A percentile compares a stretch with the other conserved stretches of the same genome.
Evolutionary conservation across 2,888 invertebrate genomes (phyloP).

Genomic region (Carabus problematicus): DNA sequence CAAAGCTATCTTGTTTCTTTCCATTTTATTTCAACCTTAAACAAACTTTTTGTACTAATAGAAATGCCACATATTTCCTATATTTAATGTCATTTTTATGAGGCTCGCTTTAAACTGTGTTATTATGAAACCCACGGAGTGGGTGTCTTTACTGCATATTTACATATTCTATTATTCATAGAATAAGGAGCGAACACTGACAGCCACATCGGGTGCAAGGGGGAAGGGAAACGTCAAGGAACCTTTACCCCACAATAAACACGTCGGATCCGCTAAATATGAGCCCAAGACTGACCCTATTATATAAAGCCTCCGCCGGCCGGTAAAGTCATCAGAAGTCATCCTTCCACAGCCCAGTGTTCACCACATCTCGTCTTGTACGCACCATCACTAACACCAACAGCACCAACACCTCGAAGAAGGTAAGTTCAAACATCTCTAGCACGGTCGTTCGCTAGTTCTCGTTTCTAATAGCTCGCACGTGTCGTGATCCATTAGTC

Average conservation of each 20-base stretch:
- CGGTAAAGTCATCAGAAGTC: neutral
- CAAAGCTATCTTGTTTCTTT: conserved; percentile 14
- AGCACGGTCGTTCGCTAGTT: neutral
- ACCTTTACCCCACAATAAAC: conserved; percentile 20
- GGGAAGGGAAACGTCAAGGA: conserved; percentile 5
- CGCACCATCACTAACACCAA: neutral
- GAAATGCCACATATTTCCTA: no score
- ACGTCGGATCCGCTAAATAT: conserved; percentile 23
- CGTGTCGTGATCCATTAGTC: neutral
- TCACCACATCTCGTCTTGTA: no score
- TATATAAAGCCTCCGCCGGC: conserved; percentile 32
- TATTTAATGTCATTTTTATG: no score
- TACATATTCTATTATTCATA: conserved; percentile 33
- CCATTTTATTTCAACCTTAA: neutral
- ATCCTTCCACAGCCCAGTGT: neutral
- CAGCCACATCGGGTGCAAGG: neutral
- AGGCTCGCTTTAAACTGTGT: no score
- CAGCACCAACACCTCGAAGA: neutral
- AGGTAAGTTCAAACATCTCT: conserved; percentile 4
- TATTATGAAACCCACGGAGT: neutral
- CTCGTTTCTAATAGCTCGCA: neutral
- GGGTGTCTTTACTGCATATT: neutral
- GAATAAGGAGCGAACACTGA: neutral
- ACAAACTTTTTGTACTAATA: no score
- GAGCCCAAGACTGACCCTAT: conserved; percentile 14